A percentile compares a stretch with the other conserved stretches of the same genome.
These are phyloP conservation scores for Drosophila conformis DNA, from an alignment of 2,888 invertebrate species.

Conservation along the genomic window DNA sequence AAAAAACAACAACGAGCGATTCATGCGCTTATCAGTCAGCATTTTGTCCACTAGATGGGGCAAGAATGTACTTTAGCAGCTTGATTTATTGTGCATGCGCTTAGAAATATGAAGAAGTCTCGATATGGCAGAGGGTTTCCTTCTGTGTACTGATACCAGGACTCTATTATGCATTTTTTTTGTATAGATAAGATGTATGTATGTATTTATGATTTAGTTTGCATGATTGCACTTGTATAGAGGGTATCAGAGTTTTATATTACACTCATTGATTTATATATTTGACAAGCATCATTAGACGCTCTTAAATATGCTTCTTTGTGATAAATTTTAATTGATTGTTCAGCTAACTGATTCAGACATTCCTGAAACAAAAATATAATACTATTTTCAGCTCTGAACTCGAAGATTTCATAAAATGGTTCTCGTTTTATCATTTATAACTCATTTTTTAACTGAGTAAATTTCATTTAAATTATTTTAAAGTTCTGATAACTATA, in stretches of 20 bases:
- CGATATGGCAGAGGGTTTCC: not conserved
- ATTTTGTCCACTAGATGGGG: not conserved
- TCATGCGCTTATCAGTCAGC: constrained; percentile 32
- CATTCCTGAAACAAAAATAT: not conserved
- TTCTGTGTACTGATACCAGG: not conserved
- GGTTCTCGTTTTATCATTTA: no score
- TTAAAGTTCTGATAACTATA: fast-evolving
- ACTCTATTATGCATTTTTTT: not conserved
- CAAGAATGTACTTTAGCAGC: not conserved
- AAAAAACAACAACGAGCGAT: not conserved
- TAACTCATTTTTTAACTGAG: not conserved
- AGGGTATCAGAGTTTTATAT: not conserved
- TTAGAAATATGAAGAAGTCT: not conserved
- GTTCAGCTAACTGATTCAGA: no score
- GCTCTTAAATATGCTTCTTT: no score
- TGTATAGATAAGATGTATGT: not conserved
- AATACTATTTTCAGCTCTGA: not conserved
- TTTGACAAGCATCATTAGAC: no score
- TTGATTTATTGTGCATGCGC: not conserved
- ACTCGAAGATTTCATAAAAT: no score
- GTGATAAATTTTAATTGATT: no score
- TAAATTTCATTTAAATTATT: not conserved
- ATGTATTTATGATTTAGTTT: not conserved
- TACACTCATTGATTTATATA: not conserved
- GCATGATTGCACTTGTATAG: not conserved